A percentile compares a stretch with the other conserved stretches of the same genome.
Evolutionary conservation across 2,888 invertebrate genomes (phyloP).

Genomic region (Drosophila monieri): DNA sequence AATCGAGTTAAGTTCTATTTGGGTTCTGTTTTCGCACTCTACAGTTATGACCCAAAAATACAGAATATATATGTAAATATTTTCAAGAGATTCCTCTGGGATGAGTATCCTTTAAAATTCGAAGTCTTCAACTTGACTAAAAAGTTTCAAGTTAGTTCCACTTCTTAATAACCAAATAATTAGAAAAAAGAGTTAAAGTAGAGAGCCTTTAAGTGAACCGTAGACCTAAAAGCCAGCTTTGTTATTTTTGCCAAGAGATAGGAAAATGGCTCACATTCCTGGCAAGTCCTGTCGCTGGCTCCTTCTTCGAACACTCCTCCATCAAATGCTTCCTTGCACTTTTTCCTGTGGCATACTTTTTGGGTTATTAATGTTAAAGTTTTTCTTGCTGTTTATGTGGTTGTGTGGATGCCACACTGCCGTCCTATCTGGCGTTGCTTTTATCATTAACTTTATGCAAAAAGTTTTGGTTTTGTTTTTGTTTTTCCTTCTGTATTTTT

Average conservation of each 20-base stretch:
- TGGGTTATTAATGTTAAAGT: conserved; percentile 75
- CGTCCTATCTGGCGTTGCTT: conserved; percentile 53
- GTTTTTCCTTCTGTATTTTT: neutral
- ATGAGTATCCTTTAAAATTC: neutral
- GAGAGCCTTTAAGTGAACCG: neutral
- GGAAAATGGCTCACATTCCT: conserved; percentile 29
- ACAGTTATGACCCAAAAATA: conserved; percentile 62
- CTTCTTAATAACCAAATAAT: neutral
- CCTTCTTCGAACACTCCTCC: conserved; percentile 24
- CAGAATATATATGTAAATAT: neutral
- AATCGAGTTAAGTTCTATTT: conserved; percentile 41
- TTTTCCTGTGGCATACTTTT: conserved; percentile 69
- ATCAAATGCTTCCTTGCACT: conserved; percentile 38
- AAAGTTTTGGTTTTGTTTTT: conserved; percentile 49
- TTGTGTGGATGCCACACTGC: neutral
- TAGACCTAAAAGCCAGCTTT: conserved; percentile 24
- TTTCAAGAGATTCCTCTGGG: conserved; percentile 2
- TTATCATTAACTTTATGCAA: conserved; percentile 78
- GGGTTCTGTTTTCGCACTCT: conserved; percentile 70
- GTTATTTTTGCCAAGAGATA: conserved; percentile 32
- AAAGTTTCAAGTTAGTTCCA: neutral
- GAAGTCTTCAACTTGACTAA: neutral
- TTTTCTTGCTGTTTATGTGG: conserved; percentile 53
- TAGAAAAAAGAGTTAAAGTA: neutral
- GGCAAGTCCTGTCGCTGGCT: conserved; percentile 29